phyloP scores from a whole-genome alignment of 2,797 vertebrate genomes.

The Malurus splendens region DNA sequence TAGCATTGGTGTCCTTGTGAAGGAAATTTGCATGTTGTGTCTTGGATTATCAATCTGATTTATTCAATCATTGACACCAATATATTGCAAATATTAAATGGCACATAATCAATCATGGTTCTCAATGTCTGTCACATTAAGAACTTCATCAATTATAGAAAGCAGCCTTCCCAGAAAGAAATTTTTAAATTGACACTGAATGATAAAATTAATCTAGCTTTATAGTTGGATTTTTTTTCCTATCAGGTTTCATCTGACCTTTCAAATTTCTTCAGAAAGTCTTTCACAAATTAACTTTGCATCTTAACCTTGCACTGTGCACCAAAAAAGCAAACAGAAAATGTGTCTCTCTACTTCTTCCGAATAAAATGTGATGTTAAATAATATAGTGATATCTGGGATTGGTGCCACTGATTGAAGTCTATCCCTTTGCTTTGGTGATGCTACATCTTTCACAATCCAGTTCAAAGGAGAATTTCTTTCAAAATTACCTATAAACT shows the following conservation, averaged over 20 bases:
- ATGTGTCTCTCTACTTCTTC: not conserved
- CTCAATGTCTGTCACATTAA: not conserved
- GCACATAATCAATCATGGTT: not conserved
- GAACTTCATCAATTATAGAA: not conserved
- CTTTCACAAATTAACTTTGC: not conserved
- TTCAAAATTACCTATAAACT: not conserved
- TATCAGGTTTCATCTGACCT: not conserved
- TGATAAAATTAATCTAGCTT: not conserved
- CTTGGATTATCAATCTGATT: not conserved
- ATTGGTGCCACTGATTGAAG: not conserved
- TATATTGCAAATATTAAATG: not conserved
- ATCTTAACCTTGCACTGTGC: not conserved
- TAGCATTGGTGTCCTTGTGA: not conserved
- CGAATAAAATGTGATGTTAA: not conserved
- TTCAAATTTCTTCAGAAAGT: not conserved
- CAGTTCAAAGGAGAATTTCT: not conserved
- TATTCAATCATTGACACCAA: not conserved
- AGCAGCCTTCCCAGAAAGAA: not conserved
- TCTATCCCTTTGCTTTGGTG: not conserved
- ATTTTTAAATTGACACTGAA: not conserved
- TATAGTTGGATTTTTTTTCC: accelerated
- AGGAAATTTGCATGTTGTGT: not conserved
- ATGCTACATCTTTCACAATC: not conserved
- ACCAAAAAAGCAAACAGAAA: not conserved
- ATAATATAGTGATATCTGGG: not conserved